Base-by-base conservation (phyloP, 37 sponge, comb jelly and placozoan species). In the Beroe forskalii region DNA sequence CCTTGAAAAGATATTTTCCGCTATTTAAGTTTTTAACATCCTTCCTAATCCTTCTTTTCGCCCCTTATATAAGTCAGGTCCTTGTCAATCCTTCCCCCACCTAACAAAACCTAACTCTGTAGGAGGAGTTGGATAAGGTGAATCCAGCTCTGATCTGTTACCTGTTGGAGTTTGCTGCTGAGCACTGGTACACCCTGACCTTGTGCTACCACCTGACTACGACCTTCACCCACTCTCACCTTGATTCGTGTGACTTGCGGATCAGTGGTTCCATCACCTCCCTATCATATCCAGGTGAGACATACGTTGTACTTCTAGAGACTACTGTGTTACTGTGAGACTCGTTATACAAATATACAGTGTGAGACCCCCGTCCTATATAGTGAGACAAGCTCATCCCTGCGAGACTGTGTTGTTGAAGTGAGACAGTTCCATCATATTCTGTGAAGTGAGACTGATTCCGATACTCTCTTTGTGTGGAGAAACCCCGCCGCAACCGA, bases 151-250 rank as follows among this genome's bases (percentile, higher is more conserved):
- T 72, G 39, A 39, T 72, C 20, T 3, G 75, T 33, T 35, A 23
- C 35, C 75, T 72, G 12, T 8, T 72, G 30, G 75, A 72, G 9
- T 72, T 72, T 32, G 75, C 31, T 30, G 75, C 75, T 22, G 75
- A 38, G 6, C 75, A 72, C 75, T 72, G 75, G 75, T 39, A 3
- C 39, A 72, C 39, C 37, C 75, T 72, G 40, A 72, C 31, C 75
- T 1, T 72, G 9, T 72, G 75, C 40, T 72, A 30, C 31, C 75
- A 72, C 75, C 75, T 72, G 8, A 20, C 75, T 72, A 36, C 75
- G 20, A 72, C 75, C 75, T 72, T 22, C 75, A 6, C 37, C 39
- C 75, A 72, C 75, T 33, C 37, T 38, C 75, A 72, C 39, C 75
- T 72, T 22, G 19, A 39, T 19, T 4, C 39, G 35, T 72, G 75